Evolutionary conservation across 1,140 invertebrate species (phyloP).

Genomic region (Vollenhovia emeryi): DNA sequence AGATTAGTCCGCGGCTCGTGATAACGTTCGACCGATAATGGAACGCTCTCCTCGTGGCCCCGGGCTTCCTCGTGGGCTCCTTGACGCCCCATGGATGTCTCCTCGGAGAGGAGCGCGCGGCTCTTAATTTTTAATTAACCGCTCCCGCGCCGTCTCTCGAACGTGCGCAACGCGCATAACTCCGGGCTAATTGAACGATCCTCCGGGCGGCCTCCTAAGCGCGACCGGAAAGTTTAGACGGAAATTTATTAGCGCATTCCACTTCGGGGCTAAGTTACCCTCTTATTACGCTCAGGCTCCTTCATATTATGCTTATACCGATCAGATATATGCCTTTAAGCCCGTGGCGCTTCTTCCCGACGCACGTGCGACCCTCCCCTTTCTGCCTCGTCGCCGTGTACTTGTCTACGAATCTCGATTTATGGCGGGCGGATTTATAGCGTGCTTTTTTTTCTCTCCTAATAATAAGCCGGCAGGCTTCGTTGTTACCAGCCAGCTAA

Average conservation of each 20-base stretch:
- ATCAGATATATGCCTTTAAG: neutral
- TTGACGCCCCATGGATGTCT: neutral
- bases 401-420: slow-evolving; percentile 43
- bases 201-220: slow-evolving; percentile 25
- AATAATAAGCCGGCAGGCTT: slow-evolving; percentile 63
- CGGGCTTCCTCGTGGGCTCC: neutral
- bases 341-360: neutral
- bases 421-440: slow-evolving; percentile 68
- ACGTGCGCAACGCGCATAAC: slow-evolving; percentile 64
- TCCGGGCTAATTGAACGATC: slow-evolving; percentile 74
- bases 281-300: slow-evolving; percentile 64
- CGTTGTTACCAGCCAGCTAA: slow-evolving; percentile 56
- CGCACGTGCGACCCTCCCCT: neutral
- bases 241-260: slow-evolving; percentile 75
- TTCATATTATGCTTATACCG: slow-evolving; percentile 13
- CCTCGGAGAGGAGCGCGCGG: slow-evolving; percentile 7
- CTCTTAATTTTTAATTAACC: slow-evolving; percentile 77
- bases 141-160: slow-evolving; percentile 49
- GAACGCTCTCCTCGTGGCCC: neutral
- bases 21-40: slow-evolving; percentile 10
- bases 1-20: neutral
- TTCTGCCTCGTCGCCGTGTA: neutral
- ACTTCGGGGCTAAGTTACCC: slow-evolving; percentile 60
- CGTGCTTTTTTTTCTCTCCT: slow-evolving; percentile 55
- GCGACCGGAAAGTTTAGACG: slow-evolving; percentile 75